Percentiles rank a stretch among this genome's conserved stretches.
Evolutionary conservation across 2,113 vertebrate genomes (phyloP).

Genomic region (Centrocercus urophasianus): DNA sequence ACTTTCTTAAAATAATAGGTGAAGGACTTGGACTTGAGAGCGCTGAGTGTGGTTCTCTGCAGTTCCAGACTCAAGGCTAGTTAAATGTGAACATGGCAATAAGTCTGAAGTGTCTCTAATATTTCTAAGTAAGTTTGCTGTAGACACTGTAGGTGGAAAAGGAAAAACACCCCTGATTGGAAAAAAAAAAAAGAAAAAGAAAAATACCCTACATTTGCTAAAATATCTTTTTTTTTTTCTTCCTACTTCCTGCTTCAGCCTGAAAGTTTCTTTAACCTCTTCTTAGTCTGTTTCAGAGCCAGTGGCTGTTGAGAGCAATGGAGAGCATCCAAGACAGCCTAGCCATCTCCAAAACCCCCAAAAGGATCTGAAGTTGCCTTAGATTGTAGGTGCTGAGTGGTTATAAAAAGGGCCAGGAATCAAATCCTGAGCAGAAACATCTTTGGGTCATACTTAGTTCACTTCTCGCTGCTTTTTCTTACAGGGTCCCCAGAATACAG

Average conservation of each 20-base stretch:
- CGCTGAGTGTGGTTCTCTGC: neutral
- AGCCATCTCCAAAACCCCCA: neutral
- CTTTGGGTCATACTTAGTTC: neutral
- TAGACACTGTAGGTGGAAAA: neutral
- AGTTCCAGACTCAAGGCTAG: neutral
- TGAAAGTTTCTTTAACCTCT: neutral
- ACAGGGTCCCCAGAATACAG: neutral
- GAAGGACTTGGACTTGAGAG: neutral
- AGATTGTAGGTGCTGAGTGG: accelerated
- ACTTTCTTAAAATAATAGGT: constrained; percentile 18
- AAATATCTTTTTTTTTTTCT: neutral
- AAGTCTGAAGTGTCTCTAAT: neutral
- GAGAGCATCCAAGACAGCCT: neutral
- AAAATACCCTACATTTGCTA: neutral
- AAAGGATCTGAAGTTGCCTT: neutral
- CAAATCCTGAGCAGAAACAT: neutral
- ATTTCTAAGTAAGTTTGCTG: neutral
- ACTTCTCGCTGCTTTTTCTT: neutral
- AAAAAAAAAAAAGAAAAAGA: neutral
- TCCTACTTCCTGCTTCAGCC: neutral
- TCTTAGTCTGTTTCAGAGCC: neutral
- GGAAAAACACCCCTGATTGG: neutral
- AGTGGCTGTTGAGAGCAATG: neutral
- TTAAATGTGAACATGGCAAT: neutral
- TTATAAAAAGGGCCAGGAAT: neutral